Base-by-base conservation (phyloP, 1,140 invertebrate genomes). In the Berghia stephanieae region DNA sequence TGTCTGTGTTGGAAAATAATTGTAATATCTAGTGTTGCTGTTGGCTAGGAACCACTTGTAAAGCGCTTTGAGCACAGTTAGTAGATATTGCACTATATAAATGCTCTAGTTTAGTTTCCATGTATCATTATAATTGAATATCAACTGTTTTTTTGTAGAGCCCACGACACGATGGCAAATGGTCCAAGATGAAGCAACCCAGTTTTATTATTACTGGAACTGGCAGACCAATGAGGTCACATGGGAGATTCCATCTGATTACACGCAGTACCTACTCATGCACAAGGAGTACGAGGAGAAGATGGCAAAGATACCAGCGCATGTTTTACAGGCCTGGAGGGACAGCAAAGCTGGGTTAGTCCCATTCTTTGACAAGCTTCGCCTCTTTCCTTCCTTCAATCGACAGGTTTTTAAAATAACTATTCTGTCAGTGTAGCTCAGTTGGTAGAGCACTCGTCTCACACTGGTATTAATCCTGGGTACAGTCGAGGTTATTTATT, bases 151-250 rank as follows among this genome's bases (percentile, higher is more conserved):
- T 60, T 42, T 80, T 78, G 3, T 80, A 89, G 88, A 86, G 63
- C 88, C 88, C 0, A 80, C 69, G 24, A 85, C 84, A 46, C 78
- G 80, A 13, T 94, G 93, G 93, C 92, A 94, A 89, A 92, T 94
- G 84, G 94, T 93, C 80, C 91, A 91, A 79, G 93, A 94, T 87
- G 92, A 93, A 79, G 88, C 88, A 31, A 92, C 92, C 6, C 93
- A 93, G 36, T 94, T 92, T 87, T 90, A 91, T 21, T 94, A 94
- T 85, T 94, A 93, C 84, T 94, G 94, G 94, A 93, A 94, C 83
- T 91, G 90, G 16, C 88, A 91, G 71, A 94, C 93, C 1, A 93
- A 94, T 86, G 91, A 93, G 83, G 93, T 94, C 2, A 93, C 93
- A 13, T 94, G 93, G 93, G 92, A 93, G 76, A 91, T 92, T 75